Conservation (phyloP, 2,113 vertebrate species). For the Myxocyprinus asiaticus region DNA sequence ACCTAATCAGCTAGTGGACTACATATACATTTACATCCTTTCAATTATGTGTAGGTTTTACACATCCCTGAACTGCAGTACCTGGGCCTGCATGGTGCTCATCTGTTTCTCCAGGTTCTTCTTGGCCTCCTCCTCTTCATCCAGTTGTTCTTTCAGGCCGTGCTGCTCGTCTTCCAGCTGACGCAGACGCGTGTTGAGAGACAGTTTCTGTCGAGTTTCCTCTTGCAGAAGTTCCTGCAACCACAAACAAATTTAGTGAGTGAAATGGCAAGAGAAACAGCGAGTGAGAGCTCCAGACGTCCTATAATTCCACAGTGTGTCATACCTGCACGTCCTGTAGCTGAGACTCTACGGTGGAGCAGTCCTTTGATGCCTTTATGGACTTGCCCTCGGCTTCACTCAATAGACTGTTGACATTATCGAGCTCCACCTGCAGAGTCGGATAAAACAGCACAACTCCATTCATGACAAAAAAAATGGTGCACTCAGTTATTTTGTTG, state of each 20-base stretch:
- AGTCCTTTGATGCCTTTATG: slow-evolving; percentile 93
- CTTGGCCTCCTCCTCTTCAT: slow-evolving; percentile 93
- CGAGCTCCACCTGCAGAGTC: slow-evolving; percentile 82
- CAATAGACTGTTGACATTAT: slow-evolving; percentile 83
- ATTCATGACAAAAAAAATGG: no score
- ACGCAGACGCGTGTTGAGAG: slow-evolving; percentile 84
- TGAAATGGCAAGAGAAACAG: no score
- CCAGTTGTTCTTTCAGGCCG: slow-evolving; percentile 88
- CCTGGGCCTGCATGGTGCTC: slow-evolving; percentile 83
- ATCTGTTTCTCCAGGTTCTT: slow-evolving; percentile 91
- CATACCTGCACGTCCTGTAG: slow-evolving; percentile 93
- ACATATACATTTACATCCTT: no score
- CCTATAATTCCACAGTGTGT: not conserved
- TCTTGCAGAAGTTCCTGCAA: slow-evolving; percentile 92
- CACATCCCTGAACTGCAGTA: slow-evolving; percentile 51
- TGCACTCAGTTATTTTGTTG: no score
- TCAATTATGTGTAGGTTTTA: no score
- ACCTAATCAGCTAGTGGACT: no score
- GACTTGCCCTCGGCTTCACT: slow-evolving; percentile 90
- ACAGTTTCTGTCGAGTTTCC: slow-evolving; percentile 93
- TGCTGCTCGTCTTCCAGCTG: slow-evolving; percentile 94
- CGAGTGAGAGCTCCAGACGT: slow-evolving; percentile 72
- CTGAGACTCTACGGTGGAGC: slow-evolving; percentile 89
- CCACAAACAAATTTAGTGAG: not conserved
- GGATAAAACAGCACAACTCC: not conserved